phyloP scores from a whole-genome alignment of 2,888 invertebrate genomes.

The Hofmannophila pseudospretella region DNA sequence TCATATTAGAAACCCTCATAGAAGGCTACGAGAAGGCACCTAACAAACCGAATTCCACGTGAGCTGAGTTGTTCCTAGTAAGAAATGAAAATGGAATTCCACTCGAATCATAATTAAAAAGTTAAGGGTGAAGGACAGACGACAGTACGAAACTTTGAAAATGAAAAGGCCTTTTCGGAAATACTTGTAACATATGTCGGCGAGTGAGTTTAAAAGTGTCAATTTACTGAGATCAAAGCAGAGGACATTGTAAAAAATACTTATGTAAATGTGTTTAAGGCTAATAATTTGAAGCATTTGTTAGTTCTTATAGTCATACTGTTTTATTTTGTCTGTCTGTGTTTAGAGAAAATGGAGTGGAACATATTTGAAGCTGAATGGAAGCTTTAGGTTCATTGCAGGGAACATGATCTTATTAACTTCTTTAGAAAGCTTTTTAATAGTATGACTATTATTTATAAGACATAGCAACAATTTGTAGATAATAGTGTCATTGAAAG shows the following conservation, averaged over 20 bases:
- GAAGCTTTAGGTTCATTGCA: constrained; percentile 1
- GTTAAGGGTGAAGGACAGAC: constrained; percentile 5
- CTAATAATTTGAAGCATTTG: not conserved
- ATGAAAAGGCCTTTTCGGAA: constrained; percentile 18
- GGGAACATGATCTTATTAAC: constrained; percentile 5
- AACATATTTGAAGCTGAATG: not conserved
- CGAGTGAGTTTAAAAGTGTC: constrained; percentile 13
- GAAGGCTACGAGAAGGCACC: constrained; percentile 83
- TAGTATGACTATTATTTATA: constrained; percentile 31
- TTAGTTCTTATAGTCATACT: not conserved
- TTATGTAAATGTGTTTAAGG: not conserved
- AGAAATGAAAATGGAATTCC: constrained; percentile 1
- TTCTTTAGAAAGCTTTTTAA: constrained; percentile 23
- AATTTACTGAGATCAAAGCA: constrained; percentile 5
- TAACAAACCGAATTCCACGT: constrained; percentile 45
- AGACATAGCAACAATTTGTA: constrained; percentile 31
- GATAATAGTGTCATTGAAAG: constrained; percentile 28
- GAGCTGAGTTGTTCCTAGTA: constrained; percentile 22
- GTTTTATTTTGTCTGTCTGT: not conserved
- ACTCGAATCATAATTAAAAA: constrained; percentile 1
- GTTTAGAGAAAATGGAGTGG: not conserved
- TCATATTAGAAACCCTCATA: constrained; percentile 91
- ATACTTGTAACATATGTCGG: constrained; percentile 15
- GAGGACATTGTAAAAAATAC: not conserved
- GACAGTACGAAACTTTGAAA: constrained; percentile 13